Evolutionary conservation across 2,888 invertebrate genomes (phyloP), one percentile per base, ranked within the genome.

Genomic region (Dorcus hopei): DNA sequence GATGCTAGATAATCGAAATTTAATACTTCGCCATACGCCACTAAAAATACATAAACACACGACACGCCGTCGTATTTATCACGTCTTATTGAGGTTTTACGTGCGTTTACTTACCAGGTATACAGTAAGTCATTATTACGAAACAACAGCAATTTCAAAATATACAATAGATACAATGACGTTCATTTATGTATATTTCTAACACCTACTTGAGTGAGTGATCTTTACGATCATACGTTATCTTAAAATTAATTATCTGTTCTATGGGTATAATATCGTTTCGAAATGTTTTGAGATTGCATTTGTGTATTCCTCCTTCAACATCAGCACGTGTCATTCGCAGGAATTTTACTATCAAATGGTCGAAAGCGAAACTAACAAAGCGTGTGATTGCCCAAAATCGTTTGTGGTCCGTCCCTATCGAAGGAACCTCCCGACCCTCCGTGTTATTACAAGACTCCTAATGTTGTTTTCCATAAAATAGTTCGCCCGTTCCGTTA

Each of bases 291-390:
- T 14, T 14, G 14, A 14, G 68, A 7, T 38, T n/a, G 41, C 33
- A 68, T 41, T 49, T 53, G 40, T 26, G 58, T 49, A 72, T 73
- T 70, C 72, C 56, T 58, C 55, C 56, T 57, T 66, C 61, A 67
- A 66, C 63, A 64, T 69, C 67, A 66, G 66, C 67, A 66, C 66
- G 73, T 72, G 78, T 77, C 78, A 77, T 76, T 76, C 72, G 75
- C 78, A 78, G 77, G 76, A 78, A 78, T 78, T 78, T 78, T 77
- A 78, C 78, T 78, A 78, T 77, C 78, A 78, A 78, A 78, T 77
- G 72, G 72, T 72, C 74, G 72, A 71, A 72, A 71, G 70, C 72
- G 70, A 59, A 63, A 64, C 68, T 71, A 77, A 74, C 76, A 73
- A 73, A 76, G 72, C 77, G 75, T 77, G 67, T 77, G 76, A 78